Conservation (phyloP, 2,797 vertebrate genomes). For the Dendrocincla fuliginosa region DNA sequence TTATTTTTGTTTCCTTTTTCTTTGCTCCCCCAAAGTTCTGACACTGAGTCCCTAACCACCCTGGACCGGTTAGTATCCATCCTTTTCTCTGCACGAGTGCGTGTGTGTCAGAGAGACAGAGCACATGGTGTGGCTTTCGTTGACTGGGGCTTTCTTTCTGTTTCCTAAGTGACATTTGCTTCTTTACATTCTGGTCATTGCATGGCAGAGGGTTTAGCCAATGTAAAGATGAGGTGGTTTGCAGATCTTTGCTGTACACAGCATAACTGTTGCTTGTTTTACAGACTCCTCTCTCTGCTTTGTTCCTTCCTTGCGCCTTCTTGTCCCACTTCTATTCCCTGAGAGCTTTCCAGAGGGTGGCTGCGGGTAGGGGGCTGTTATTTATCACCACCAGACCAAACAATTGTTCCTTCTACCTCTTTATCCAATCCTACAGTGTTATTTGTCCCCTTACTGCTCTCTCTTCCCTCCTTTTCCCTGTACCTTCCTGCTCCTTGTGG, state of each 20-base stretch:
- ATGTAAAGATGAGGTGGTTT: constrained; percentile 23
- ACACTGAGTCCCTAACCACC: constrained; percentile 99
- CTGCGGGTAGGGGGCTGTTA: not conserved
- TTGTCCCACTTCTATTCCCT: not conserved
- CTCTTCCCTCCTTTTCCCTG: constrained; percentile 32
- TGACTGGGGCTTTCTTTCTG: constrained; percentile 30
- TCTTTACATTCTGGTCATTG: constrained; percentile 72
- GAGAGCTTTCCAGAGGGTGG: not conserved
- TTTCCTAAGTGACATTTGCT: constrained; percentile 68
- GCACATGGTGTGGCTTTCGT: constrained; percentile 70
- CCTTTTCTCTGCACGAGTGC: constrained; percentile 89
- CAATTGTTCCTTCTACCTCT: not conserved
- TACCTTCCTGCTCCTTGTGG: constrained; percentile 7
- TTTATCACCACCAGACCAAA: not conserved
- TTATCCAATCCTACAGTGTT: not conserved
- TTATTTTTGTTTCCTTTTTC: constrained; percentile 88
- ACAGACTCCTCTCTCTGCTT: constrained; percentile 30
- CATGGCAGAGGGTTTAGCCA: constrained; percentile 73
- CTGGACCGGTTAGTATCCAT: constrained; percentile 99
- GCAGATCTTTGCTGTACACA: not conserved
- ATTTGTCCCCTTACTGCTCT: not conserved
- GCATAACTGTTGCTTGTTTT: constrained; percentile 35
- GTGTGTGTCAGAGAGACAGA: constrained; percentile 77
- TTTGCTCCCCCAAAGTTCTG: constrained; percentile 95
- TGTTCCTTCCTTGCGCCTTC: not conserved